phyloP scores from a whole-genome alignment of 2,113 vertebrate genomes.

The Tylochromis polylepis region DNA sequence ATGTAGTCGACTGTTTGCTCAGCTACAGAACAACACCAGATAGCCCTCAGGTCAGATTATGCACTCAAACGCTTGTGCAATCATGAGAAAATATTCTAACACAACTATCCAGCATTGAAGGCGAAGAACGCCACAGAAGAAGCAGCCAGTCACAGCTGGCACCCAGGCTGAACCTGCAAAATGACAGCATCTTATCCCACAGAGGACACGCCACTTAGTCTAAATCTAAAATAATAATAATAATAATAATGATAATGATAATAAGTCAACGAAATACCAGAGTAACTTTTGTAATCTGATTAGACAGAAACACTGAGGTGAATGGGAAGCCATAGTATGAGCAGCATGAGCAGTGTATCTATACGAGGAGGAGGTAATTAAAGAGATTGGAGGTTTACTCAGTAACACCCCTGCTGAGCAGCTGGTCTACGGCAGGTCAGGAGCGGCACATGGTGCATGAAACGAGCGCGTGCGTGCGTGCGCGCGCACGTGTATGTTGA shows the following conservation, averaged over 20 bases:
- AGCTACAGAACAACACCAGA: neutral
- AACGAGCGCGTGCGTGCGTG: neutral
- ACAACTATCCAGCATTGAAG: neutral
- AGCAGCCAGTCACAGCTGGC: neutral
- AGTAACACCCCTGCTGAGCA: conserved; percentile 68
- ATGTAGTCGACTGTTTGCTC: neutral
- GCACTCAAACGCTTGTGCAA: neutral
- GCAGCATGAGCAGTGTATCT: neutral
- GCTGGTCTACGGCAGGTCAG: conserved; percentile 70
- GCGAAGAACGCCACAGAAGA: neutral
- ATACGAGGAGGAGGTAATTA: conserved; percentile 62
- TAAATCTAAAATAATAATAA: no score
- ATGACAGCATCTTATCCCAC: neutral
- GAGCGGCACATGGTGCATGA: conserved; percentile 66
- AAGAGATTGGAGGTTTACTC: conserved; percentile 71
- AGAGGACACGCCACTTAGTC: neutral
- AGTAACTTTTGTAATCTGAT: neutral
- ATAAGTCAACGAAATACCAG: neutral
- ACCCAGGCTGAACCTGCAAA: neutral
- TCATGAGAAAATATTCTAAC: neutral
- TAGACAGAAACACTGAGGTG: neutral
- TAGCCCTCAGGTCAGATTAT: neutral
- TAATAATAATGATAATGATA: neutral
- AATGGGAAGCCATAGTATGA: neutral
- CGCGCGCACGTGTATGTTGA: conserved; percentile 14